These are phyloP conservation scores for Hemibagrus wyckioides DNA, from an alignment of 2,113 vertebrate species.

Conservation along the genomic window DNA sequence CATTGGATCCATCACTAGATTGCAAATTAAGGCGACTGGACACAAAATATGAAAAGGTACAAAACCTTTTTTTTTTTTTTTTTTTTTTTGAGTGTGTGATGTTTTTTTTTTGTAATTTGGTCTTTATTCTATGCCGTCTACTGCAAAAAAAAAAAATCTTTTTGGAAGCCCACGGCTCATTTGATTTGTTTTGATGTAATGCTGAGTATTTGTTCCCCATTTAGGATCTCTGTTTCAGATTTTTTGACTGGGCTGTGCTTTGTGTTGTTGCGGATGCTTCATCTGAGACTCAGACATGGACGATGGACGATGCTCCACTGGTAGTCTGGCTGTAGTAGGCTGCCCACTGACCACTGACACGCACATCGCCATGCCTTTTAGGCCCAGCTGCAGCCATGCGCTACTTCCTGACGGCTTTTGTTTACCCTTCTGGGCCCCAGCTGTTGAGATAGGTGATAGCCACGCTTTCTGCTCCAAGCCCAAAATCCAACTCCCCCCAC, in stretches of 20 bases:
- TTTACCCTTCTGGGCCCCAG: slow-evolving; percentile 75
- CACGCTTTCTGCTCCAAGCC: slow-evolving; percentile 57
- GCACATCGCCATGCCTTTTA: slow-evolving; percentile 67
- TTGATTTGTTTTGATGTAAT: slow-evolving; percentile 28
- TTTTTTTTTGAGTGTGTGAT: neutral
- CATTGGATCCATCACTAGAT: slow-evolving; percentile 65
- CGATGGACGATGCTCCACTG: slow-evolving; percentile 17
- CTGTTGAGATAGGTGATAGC: slow-evolving; percentile 78
- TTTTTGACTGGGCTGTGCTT: neutral
- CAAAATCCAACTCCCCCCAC: slow-evolving; percentile 30
- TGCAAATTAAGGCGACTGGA: slow-evolving; percentile 64
- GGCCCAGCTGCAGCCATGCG: slow-evolving; percentile 72
- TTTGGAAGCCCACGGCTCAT: slow-evolving; percentile 4
- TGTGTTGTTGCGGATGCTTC: neutral
- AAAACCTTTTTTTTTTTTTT: slow-evolving; percentile 38
- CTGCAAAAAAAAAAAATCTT: neutral
- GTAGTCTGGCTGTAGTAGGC: slow-evolving; percentile 53
- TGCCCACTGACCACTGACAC: slow-evolving; percentile 65
- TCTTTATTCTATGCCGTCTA: neutral
- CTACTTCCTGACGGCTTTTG: slow-evolving; percentile 77
- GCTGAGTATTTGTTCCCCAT: slow-evolving; percentile 1
- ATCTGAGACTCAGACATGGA: slow-evolving; percentile 17
- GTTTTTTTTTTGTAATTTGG: neutral
- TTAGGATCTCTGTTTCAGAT: neutral
- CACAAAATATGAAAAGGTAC: slow-evolving; percentile 42